phyloP scores from a whole-genome alignment of 2,888 invertebrate species.

The Gymnosoma rotundatum region DNA sequence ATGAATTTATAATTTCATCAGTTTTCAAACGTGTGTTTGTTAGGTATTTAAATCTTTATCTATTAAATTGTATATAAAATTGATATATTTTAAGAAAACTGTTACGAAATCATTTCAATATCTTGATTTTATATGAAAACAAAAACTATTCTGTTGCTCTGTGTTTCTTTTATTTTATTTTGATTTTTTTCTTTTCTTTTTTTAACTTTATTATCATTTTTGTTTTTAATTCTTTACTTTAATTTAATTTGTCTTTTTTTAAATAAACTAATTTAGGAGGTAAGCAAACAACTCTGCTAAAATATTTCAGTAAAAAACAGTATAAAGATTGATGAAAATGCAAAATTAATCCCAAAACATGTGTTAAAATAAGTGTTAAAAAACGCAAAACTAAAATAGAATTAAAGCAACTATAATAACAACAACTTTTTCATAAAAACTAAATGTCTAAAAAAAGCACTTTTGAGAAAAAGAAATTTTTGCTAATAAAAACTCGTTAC shows the following conservation, averaged over 20 bases:
- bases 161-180: constrained; percentile 69
- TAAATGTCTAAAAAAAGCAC: too few species aligned
- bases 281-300: constrained; percentile 65
- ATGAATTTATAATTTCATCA: neutral
- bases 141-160: constrained; percentile 51
- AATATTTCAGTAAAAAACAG: constrained; percentile 62
- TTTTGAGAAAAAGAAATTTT: neutral
- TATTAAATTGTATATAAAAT: constrained; percentile 29
- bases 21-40: neutral
- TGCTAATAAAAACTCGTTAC: constrained; percentile 19
- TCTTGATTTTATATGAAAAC: constrained; percentile 69
- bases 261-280: constrained; percentile 62
- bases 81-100: constrained; percentile 63
- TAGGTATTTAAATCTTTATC: neutral
- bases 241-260: constrained; percentile 46
- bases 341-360: constrained; percentile 35
- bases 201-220: neutral
- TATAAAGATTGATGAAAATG: constrained; percentile 46
- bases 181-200: neutral
- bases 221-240: neutral
- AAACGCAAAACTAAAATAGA: constrained; percentile 6
- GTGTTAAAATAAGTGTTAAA: constrained; percentile 45
- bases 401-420: constrained; percentile 17
- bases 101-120: constrained; percentile 78
- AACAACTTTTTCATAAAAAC: too few species aligned